Evolutionary conservation across 2,888 invertebrate genomes (phyloP), one percentile per base, ranked within the genome.

Genomic region (Agrochola circellaris): DNA sequence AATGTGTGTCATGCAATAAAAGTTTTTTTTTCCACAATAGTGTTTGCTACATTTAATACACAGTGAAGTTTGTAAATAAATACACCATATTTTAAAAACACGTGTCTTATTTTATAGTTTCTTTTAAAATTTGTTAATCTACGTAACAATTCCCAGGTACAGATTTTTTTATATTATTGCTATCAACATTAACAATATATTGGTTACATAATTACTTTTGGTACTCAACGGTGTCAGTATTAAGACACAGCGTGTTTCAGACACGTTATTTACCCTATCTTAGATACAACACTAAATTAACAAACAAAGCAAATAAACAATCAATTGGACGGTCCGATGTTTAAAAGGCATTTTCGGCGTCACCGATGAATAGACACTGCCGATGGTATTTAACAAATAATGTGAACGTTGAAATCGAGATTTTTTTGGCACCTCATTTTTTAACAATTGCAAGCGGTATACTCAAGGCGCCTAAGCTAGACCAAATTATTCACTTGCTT

Each of bases 251-350:
- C 76, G 68, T 73, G 73, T 56, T 81, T 70, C 17, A 69, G 23
- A 23, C 87, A 79, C 79, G 67, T 68, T 75, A 71, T 62, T 65
- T 67, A 83, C 42, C 69, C 80, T 85, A 86, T 75, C 72, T 81
- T 88, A 77, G 81, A 56, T 89, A 90, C 69, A 77, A 82, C 76
- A 82, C 84, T 74, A 84, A 88, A 84, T 68, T 60, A 83, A 83
- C 72, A 76, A 90, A 92, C 88, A 92, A 90, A 92, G 94, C 93
- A 90, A 92, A 90, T 86, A 88, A 92, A 92, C 90, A 91, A 89
- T 90, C 87, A 80, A 86, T 90, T 92, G 93, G 92, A 94, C 94
- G 94, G 94, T 91, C 89, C 81, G 88, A 84, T 85, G 86, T 88
- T 85, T 86, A 77, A 87, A 93, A 91, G 91, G 91, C 89, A 89